Percentiles rank a stretch among this genome's conserved stretches.
Evolutionary conservation across 2,888 invertebrate species (phyloP).

Genomic region (Mythimna impura): DNA sequence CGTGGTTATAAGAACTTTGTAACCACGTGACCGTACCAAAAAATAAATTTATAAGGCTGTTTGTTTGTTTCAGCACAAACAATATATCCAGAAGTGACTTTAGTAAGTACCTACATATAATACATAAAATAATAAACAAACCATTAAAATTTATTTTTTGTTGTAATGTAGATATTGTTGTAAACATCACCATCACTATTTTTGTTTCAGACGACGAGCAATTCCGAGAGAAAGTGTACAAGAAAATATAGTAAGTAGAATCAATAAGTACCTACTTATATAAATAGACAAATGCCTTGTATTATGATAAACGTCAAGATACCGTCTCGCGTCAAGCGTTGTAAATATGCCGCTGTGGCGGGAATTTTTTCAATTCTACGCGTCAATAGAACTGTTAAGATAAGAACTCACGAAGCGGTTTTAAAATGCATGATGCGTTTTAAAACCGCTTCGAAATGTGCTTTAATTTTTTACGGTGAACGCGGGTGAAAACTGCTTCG

Average conservation of each 20-base stretch:
- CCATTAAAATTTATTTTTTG: neutral
- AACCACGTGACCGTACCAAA: no score
- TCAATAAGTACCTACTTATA: neutral
- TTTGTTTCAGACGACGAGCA: neutral
- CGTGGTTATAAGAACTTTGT: no score
- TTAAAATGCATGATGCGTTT: no score
- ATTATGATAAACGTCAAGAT: neutral
- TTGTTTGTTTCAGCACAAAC: constrained; percentile 30
- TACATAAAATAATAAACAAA: neutral
- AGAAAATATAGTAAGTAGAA: constrained; percentile 21
- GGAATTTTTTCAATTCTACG: no score
- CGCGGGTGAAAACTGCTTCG: no score
- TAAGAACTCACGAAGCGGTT: no score
- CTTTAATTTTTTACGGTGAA: no score
- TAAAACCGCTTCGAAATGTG: no score
- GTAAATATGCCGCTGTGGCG: no score
- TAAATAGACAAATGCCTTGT: neutral
- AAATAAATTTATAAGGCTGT: neutral
- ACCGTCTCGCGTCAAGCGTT: no score
- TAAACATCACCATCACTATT: neutral
- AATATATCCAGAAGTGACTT: neutral
- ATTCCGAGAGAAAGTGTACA: neutral
- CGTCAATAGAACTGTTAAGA: no score
- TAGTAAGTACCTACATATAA: constrained; percentile 21
- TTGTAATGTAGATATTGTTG: neutral